Percentiles rank a stretch among this genome's conserved stretches.
Conservation (phyloP, 2,113 vertebrate species). For the Thamnaconus septentrionalis region DNA sequence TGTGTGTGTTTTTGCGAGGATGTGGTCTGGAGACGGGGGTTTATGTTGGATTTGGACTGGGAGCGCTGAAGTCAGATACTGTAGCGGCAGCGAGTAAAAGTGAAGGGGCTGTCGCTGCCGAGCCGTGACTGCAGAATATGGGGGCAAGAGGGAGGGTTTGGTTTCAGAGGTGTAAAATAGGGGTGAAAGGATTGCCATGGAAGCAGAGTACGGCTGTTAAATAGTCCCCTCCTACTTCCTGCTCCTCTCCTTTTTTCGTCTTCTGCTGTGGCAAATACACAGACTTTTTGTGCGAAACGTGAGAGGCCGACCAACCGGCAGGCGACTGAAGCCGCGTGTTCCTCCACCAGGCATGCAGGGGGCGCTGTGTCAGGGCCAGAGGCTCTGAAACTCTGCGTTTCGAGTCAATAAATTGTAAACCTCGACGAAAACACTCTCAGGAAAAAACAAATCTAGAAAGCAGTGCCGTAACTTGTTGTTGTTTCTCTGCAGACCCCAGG, state of each 20-base stretch:
- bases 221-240: neutral
- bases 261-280: too few relatives aligned
- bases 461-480: neutral
- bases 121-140: slow-evolving; percentile 51
- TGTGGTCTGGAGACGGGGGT: slow-evolving; percentile 44
- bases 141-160: slow-evolving; percentile 16
- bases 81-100: slow-evolving; percentile 50
- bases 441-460: neutral
- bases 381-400: too few relatives aligned
- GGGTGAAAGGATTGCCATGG: slow-evolving; percentile 31
- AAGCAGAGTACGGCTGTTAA: slow-evolving; percentile 29
- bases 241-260: too few relatives aligned
- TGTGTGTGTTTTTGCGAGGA: slow-evolving; percentile 61
- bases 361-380: too few relatives aligned
- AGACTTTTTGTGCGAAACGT: too few relatives aligned
- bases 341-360: too few relatives aligned
- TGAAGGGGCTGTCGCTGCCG: slow-evolving; percentile 40
- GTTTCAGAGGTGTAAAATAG: slow-evolving; percentile 54
- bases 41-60: slow-evolving; percentile 61
- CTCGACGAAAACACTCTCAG: too few relatives aligned
- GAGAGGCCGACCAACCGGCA: too few relatives aligned
- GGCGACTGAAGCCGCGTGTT: too few relatives aligned
- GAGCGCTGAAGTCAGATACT: slow-evolving; percentile 51
- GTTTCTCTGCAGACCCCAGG: slow-evolving; percentile 83
- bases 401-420: too few relatives aligned